A percentile compares a stretch with the other conserved stretches of the same genome.
phyloP scores from a whole-genome alignment of 2,888 invertebrate genomes.

The Oeneis ivallda region DNA sequence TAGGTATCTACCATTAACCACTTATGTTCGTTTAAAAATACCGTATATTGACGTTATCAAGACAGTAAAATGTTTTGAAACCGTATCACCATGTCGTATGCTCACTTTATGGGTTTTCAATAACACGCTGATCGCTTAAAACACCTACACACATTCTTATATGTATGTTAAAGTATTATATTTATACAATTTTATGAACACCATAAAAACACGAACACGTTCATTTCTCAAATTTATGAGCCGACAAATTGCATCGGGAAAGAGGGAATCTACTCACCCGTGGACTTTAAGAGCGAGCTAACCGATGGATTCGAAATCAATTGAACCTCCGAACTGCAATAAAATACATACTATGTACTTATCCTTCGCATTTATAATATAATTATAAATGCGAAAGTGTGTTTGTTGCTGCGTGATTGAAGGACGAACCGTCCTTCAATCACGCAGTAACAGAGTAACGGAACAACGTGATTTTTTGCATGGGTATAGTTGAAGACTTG shows the following conservation, averaged over 20 bases:
- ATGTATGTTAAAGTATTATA: not conserved
- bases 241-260: constrained; percentile 28
- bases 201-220: constrained; percentile 17
- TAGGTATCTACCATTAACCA: too few relatives aligned
- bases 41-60: not conserved
- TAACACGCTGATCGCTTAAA: constrained; percentile 2
- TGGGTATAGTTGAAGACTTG: too few relatives aligned
- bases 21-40: not conserved
- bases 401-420: too few relatives aligned
- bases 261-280: constrained; percentile 19
- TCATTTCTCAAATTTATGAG: constrained; percentile 24
- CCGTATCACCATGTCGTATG: not conserved
- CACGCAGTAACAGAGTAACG: too few relatives aligned
- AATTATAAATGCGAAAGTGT: too few relatives aligned
- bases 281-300: constrained; percentile 24
- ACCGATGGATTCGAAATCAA: constrained; percentile 22
- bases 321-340: constrained; percentile 21
- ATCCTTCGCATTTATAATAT: too few relatives aligned
- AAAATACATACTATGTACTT: constrained; percentile 19
- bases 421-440: too few relatives aligned
- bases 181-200: constrained; percentile 19
- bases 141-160: not conserved
- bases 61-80: constrained; percentile 4
- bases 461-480: too few relatives aligned
- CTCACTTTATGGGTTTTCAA: constrained; percentile 11